A percentile compares a stretch with the other conserved stretches of the same genome.
These are phyloP conservation scores for Dipodomys spectabilis DNA, from an alignment of 2,113 vertebrate genomes.

Conservation along the genomic window DNA sequence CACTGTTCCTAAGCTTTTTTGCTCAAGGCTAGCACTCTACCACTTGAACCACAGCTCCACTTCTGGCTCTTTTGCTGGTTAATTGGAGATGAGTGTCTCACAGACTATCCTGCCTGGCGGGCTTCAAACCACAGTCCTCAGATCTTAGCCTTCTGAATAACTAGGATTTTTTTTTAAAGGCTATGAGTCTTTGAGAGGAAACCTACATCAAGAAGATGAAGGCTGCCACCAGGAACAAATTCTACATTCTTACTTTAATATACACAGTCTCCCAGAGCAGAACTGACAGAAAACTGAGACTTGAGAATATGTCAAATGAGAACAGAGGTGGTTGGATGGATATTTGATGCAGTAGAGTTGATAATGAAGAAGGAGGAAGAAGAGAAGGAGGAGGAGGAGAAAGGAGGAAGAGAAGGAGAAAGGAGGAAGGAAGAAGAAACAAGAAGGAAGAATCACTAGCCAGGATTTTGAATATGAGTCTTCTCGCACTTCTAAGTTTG, in stretches of 20 bases:
- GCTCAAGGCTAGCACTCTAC: too few relatives aligned
- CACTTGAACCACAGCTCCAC: too few relatives aligned
- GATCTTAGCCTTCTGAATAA: too few relatives aligned
- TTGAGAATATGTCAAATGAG: background rate
- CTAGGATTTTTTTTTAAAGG: too few relatives aligned
- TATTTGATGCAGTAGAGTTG: background rate
- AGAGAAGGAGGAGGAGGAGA: accelerated
- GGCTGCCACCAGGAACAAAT: background rate
- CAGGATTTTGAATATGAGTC: background rate
- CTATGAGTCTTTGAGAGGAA: background rate
- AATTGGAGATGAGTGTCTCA: too few relatives aligned
- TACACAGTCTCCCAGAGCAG: background rate
- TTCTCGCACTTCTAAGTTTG: background rate
- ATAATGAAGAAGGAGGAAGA: background rate
- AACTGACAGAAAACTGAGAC: background rate
- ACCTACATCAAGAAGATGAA: background rate
- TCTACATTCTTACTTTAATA: background rate
- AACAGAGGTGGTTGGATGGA: background rate
- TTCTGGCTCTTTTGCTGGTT: too few relatives aligned
- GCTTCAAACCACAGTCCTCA: too few relatives aligned
- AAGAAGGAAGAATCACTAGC: too few relatives aligned
- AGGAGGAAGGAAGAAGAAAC: accelerated
- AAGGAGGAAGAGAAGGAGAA: too few relatives aligned
- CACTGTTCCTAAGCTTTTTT: too few relatives aligned
- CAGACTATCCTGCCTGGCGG: too few relatives aligned